These are phyloP conservation scores for Sphaerophoria taeniata DNA, from an alignment of 2,888 invertebrate genomes.

Conservation along the genomic window DNA sequence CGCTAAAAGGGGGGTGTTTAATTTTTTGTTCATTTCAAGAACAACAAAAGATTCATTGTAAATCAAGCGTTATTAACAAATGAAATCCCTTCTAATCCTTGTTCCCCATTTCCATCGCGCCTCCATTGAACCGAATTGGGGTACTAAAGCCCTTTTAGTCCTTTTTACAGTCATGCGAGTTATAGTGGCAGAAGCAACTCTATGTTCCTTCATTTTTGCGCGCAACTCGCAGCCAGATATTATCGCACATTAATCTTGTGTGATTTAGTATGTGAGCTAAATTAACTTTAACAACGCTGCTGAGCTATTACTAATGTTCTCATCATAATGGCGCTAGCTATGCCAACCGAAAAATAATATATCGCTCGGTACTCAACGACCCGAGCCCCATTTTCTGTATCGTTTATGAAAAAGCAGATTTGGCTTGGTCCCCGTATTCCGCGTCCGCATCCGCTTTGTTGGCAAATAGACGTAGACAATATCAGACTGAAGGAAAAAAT, in stretches of 20 bases:
- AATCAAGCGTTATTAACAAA: constrained; percentile 73
- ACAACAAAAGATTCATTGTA: constrained; percentile 33
- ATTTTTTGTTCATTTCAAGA: neutral
- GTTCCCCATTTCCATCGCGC: neutral
- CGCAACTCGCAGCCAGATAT: constrained; percentile 20
- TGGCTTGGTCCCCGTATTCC: too few species aligned
- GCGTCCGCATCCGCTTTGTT: too few species aligned
- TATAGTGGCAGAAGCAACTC: neutral
- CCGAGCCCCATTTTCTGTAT: constrained; percentile 9
- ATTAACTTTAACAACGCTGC: constrained; percentile 70
- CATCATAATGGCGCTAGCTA: constrained; percentile 59
- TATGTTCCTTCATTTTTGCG: constrained; percentile 17
- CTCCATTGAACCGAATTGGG: constrained; percentile 8
- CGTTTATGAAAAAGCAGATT: neutral
- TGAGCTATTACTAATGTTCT: constrained; percentile 64
- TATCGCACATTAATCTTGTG: constrained; percentile 69
- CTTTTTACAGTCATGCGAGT: neutral
- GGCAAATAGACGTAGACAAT: neutral
- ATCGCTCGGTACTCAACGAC: neutral
- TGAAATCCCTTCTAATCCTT: constrained; percentile 58
- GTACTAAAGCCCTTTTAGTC: neutral
- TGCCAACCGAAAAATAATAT: constrained; percentile 38
- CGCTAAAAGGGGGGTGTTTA: neutral
- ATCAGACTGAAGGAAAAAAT: constrained; percentile 1
- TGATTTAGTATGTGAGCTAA: constrained; percentile 72